Base-by-base conservation (phyloP, 2,113 vertebrate genomes). In the Agelaius phoeniceus region DNA sequence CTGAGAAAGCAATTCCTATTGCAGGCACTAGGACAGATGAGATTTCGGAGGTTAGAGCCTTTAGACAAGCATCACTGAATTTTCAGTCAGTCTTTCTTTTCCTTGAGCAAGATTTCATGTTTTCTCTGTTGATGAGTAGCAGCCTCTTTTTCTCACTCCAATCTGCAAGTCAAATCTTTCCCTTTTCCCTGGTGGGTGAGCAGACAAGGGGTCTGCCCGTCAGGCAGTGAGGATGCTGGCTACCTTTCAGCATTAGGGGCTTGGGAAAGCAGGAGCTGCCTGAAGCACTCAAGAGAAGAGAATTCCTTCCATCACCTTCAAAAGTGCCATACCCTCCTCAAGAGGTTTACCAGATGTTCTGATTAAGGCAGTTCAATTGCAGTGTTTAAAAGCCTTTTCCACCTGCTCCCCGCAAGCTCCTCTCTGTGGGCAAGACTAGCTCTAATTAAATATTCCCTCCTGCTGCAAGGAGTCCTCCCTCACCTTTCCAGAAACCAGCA, bases 261-360 rank as follows among this genome's bases (percentile, higher is more conserved):
- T 75, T 72, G 41, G 57, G 68, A 90, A 81, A 87, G 93, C 62
- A 87, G 73, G 82, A 79, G 55, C 63, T 76, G 46, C 85, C 79
- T 73, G 72, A 39, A 84, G 57, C 83, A 90, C 48, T 35, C 49
- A 72, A 75, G 87, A 62, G 71, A 86, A 90, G 37, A 87, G 18
- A 93, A 92, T 93, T 90, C 86, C 58, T 87, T 94, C 61, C 49
- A 68, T 92, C 6, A 23, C 66, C 61, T 94, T 95, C 88, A 90
- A 82, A 97, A 93, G 62, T 22, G 4, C 69, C 86, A 51, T 73
- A n/a, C 13, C 46, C 19, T 90, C 85, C 93, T 84, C 92, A 48
- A 90, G 93, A 92, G 93, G 89, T 79, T 93, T 87, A 82, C 68
- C 96, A 97, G 95, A 93, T 97, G 93, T 95, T 97, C 92, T 95